phyloP scores from a whole-genome alignment of 2,113 vertebrate species.

The Dicentrarchus labrax region DNA sequence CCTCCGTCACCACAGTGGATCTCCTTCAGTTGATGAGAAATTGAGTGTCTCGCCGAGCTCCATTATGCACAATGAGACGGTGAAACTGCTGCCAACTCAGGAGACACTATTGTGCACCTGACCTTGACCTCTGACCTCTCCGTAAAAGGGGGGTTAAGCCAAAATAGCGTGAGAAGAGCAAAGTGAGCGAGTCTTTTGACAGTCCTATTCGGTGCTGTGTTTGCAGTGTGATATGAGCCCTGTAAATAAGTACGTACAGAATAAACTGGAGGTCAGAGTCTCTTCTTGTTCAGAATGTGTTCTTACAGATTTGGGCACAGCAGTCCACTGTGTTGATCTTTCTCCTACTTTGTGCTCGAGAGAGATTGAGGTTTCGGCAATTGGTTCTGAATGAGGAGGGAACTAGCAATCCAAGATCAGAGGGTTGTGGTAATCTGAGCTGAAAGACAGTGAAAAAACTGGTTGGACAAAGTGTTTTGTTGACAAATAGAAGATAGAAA shows the following conservation, averaged over 20 bases:
- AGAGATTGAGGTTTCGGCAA: neutral
- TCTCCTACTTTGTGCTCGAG: neutral
- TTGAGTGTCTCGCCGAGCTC: neutral
- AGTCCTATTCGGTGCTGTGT: too few relatives aligned
- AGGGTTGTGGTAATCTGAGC: neutral
- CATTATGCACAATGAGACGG: conserved; percentile 3
- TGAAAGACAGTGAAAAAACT: neutral
- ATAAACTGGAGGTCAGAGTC: neutral
- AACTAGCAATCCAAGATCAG: neutral
- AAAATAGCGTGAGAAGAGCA: conserved; percentile 8
- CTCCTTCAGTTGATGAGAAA: neutral
- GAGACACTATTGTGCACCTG: conserved; percentile 13
- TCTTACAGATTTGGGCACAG: neutral
- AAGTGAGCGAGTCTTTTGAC: neutral
- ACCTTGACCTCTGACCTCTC: conserved; percentile 56
- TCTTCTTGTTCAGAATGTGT: neutral
- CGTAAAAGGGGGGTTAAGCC: neutral
- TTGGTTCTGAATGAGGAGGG: neutral
- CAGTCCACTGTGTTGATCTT: too few relatives aligned
- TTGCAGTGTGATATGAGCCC: neutral
- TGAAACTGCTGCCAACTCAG: conserved; percentile 17
- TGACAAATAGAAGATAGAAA: neutral
- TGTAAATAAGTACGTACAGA: neutral
- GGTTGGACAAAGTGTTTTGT: neutral
- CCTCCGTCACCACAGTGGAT: neutral